Evolutionary conservation across 2,797 vertebrate genomes (phyloP).

Genomic region (Rhinogobio ventralis): DNA sequence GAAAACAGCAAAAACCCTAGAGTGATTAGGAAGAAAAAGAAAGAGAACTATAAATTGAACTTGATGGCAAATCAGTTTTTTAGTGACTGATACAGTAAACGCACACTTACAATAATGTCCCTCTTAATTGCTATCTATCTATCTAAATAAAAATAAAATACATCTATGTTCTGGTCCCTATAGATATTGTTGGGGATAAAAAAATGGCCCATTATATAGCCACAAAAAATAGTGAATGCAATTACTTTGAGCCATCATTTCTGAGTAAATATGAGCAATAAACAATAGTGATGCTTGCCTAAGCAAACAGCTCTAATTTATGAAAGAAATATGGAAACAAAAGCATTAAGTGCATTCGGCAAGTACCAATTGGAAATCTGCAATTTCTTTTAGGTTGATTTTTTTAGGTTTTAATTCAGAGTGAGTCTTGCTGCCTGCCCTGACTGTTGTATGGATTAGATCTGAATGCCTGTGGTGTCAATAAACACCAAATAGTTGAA

Average conservation of each 20-base stretch:
- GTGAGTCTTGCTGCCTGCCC: not conserved
- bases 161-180: not conserved
- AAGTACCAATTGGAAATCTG: not conserved
- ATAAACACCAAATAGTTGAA: not conserved
- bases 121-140: not conserved
- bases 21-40: slow-evolving; percentile 55
- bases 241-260: not conserved
- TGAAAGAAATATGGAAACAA: not conserved
- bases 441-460: slow-evolving; percentile 1
- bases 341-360: not conserved
- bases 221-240: not conserved
- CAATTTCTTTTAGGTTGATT: not conserved
- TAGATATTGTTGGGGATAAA: too few relatives aligned
- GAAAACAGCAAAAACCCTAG: slow-evolving; percentile 57
- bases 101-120: not conserved
- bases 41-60: slow-evolving; percentile 47
- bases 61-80: not conserved
- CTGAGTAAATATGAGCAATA: not conserved
- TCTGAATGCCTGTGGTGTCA: not conserved
- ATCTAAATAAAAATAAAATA: not conserved
- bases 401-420: not conserved
- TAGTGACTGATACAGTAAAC: not conserved
- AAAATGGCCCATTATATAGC: too few relatives aligned
- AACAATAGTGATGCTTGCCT: not conserved
- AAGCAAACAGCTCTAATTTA: not conserved